phyloP scores from a whole-genome alignment of 2,888 invertebrate genomes.

The Eurois occulta region DNA sequence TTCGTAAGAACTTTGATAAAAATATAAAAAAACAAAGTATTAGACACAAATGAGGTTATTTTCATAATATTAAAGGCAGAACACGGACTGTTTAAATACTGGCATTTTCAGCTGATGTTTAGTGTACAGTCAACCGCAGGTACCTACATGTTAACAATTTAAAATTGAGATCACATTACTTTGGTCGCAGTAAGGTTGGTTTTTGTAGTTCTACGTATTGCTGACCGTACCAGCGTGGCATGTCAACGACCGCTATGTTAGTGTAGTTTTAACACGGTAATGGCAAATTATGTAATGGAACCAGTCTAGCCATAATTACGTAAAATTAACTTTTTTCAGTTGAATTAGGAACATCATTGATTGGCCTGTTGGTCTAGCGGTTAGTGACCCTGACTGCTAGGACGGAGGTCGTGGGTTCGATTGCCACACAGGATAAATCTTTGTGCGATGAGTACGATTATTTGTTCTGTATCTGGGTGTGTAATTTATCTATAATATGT shows the following conservation, averaged over 20 bases:
- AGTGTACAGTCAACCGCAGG: not conserved
- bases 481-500: too few relatives aligned
- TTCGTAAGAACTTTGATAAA: not conserved
- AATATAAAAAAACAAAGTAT: constrained; percentile 9
- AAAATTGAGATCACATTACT: not conserved
- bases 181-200: not conserved
- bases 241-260: constrained; percentile 38
- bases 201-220: constrained; percentile 1
- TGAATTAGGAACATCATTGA: not conserved
- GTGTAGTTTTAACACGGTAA: not conserved
- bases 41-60: constrained; percentile 28
- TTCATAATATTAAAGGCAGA: not conserved
- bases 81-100: constrained; percentile 4
- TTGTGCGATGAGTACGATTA: too few relatives aligned
- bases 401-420: too few relatives aligned
- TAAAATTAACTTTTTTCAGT: constrained; percentile 32
- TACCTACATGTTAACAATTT: not conserved
- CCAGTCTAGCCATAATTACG: constrained; percentile 48
- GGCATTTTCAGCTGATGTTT: constrained; percentile 2
- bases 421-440: too few relatives aligned
- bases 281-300: constrained; percentile 29
- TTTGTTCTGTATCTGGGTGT: too few relatives aligned
- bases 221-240: constrained; percentile 12
- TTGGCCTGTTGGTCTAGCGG: too few relatives aligned
- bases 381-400: too few relatives aligned